These are phyloP conservation scores for Drosophila tropicalis DNA, from an alignment of 1,140 invertebrate genomes.

Conservation along the genomic window DNA sequence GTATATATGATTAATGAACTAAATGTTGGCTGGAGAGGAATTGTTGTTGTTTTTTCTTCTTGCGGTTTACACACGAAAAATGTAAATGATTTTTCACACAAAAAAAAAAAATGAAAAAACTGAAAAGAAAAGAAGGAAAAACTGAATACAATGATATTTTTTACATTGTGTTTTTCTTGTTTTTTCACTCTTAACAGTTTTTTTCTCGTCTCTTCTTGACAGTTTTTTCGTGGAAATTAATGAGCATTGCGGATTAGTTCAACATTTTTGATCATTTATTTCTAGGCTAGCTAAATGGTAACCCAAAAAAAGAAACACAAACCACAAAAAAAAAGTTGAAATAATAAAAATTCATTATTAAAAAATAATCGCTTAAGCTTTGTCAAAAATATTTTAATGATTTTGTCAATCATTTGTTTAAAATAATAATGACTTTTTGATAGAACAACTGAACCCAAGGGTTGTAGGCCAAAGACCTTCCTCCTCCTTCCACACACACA, in stretches of 20 bases:
- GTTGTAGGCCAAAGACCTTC: conserved; percentile 18
- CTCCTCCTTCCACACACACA: neutral
- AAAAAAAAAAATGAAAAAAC: conserved; percentile 18
- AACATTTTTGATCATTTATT: conserved; percentile 54
- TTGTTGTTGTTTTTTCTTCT: conserved; percentile 15
- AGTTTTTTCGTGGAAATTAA: conserved; percentile 54
- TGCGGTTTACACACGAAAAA: conserved; percentile 57
- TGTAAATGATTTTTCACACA: conserved; percentile 57
- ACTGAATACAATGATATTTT: conserved; percentile 34
- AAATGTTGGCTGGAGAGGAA: conserved; percentile 26
- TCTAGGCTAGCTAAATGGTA: conserved; percentile 36
- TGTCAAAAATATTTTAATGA: conserved; percentile 55
- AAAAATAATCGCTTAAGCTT: conserved; percentile 24
- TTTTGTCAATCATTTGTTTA: conserved; percentile 67
- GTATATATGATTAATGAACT: conserved; percentile 51
- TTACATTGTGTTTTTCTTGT: conserved; percentile 6
- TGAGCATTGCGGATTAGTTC: conserved; percentile 54
- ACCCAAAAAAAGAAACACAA: conserved; percentile 36
- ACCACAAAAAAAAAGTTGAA: neutral
- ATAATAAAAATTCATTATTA: conserved; percentile 30
- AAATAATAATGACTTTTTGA: conserved; percentile 62
- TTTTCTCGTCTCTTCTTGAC: conserved; percentile 20
- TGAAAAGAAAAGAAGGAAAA: conserved; percentile 11
- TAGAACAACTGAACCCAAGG: conserved; percentile 27
- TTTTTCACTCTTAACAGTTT: neutral